Percentiles rank a stretch among this genome's conserved stretches.
Conservation (phyloP, 2,888 invertebrate genomes). For the Spilarctia lutea region DNA sequence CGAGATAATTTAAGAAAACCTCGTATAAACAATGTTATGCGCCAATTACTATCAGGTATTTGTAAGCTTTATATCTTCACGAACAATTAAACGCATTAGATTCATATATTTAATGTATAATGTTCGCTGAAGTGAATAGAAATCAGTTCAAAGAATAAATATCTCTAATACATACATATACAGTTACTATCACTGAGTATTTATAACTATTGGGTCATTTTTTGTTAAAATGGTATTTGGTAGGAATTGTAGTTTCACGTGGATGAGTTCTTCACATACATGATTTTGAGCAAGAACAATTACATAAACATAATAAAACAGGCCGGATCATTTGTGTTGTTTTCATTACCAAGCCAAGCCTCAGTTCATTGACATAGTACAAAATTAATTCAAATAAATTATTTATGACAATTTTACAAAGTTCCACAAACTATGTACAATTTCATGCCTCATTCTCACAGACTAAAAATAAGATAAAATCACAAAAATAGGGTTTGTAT, state of each 20-base stretch:
- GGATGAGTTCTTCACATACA: no score
- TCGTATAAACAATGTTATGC: constrained; percentile 7
- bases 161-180: constrained; percentile 12
- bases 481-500: constrained; percentile 2
- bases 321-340: no score
- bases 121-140: neutral
- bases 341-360: neutral
- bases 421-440: neutral
- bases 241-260: no score
- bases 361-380: neutral
- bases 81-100: constrained; percentile 7
- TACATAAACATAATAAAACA: no score
- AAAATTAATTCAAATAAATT: neutral
- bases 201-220: neutral
- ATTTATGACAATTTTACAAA: constrained; percentile 2
- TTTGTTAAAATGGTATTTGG: no score
- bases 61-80: neutral
- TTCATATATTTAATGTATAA: constrained; percentile 11
- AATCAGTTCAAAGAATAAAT: neutral
- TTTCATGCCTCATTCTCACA: neutral
- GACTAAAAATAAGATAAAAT: constrained; percentile 6
- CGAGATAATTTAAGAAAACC: neutral
- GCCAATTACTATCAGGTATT: neutral
- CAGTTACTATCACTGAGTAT: neutral
- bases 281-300: neutral